Conservation (phyloP, 2,797 vertebrate species). For the Hydrophis major region DNA sequence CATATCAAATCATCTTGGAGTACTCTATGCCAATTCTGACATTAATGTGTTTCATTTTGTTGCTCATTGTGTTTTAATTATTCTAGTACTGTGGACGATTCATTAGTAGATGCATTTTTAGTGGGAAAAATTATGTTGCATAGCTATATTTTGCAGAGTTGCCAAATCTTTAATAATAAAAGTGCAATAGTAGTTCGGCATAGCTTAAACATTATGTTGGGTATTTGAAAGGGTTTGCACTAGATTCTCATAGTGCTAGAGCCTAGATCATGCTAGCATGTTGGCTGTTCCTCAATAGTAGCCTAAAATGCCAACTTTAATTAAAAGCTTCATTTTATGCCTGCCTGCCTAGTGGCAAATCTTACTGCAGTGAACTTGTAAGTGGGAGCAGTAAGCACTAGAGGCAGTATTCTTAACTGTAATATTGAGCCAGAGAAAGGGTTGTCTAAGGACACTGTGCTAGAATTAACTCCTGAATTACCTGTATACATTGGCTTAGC, state of each 20-base stretch:
- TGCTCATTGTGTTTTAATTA: neutral
- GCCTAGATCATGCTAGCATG: neutral
- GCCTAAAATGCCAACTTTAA: constrained; percentile 53
- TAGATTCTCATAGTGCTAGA: neutral
- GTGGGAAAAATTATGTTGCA: neutral
- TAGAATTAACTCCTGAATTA: constrained; percentile 57
- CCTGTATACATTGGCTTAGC: neutral
- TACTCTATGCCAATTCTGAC: neutral
- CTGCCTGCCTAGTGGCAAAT: constrained; percentile 27
- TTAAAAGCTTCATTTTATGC: constrained; percentile 34
- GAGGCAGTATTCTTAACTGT: constrained; percentile 56
- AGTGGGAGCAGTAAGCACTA: constrained; percentile 51
- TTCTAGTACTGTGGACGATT: neutral
- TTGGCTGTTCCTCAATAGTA: constrained; percentile 28
- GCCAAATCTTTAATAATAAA: neutral
- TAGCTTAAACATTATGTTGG: neutral
- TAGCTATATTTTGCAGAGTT: neutral
- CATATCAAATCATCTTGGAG: neutral
- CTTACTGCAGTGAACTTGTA: constrained; percentile 49
- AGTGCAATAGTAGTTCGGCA: neutral
- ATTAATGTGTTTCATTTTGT: neutral
- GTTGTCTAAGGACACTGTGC: constrained; percentile 57
- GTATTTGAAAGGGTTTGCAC: fast-evolving
- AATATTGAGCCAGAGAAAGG: constrained; percentile 43
- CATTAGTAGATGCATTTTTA: neutral